phyloP scores from a whole-genome alignment of 1,140 invertebrate genomes.

The Tribolium madens region DNA sequence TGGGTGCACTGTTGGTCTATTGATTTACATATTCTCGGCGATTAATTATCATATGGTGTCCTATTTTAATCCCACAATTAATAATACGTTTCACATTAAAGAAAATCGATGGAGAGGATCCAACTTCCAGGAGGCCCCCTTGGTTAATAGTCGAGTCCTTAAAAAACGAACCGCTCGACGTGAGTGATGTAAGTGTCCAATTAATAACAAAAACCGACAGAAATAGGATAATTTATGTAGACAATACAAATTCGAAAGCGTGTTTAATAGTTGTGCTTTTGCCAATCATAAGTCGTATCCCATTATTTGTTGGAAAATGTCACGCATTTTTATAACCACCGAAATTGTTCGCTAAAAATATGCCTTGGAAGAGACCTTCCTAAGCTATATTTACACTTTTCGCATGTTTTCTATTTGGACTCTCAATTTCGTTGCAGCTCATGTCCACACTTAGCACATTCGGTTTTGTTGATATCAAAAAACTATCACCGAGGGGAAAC shows the following conservation, averaged over 20 bases:
- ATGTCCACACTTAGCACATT: conserved; percentile 63
- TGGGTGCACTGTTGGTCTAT: too few relatives aligned
- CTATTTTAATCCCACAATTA: not conserved
- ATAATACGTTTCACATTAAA: conserved; percentile 58
- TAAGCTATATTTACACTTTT: conserved; percentile 51
- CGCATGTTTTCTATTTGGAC: conserved; percentile 34
- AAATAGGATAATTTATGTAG: conserved; percentile 28
- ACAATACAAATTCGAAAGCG: conserved; percentile 25
- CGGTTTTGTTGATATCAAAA: conserved; percentile 66
- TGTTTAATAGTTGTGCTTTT: conserved; percentile 30
- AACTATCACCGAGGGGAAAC: conserved; percentile 53
- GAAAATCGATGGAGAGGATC: conserved; percentile 70
- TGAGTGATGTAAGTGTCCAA: conserved; percentile 60
- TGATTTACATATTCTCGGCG: not conserved
- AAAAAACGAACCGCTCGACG: conserved; percentile 59
- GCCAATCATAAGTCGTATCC: conserved; percentile 32
- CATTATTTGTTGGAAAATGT: conserved; percentile 31
- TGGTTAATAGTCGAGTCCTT: conserved; percentile 67
- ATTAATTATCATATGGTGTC: conserved; percentile 4
- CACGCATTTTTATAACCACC: conserved; percentile 35
- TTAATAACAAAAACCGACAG: conserved; percentile 9
- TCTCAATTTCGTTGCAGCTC: conserved; percentile 61
- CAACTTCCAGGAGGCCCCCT: conserved; percentile 66
- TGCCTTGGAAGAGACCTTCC: conserved; percentile 41
- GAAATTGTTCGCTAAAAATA: conserved; percentile 51